Percentiles rank a stretch among this genome's conserved stretches.
Evolutionary conservation across 1,140 invertebrate species (phyloP).

Genomic region (Uloborus diversus): DNA sequence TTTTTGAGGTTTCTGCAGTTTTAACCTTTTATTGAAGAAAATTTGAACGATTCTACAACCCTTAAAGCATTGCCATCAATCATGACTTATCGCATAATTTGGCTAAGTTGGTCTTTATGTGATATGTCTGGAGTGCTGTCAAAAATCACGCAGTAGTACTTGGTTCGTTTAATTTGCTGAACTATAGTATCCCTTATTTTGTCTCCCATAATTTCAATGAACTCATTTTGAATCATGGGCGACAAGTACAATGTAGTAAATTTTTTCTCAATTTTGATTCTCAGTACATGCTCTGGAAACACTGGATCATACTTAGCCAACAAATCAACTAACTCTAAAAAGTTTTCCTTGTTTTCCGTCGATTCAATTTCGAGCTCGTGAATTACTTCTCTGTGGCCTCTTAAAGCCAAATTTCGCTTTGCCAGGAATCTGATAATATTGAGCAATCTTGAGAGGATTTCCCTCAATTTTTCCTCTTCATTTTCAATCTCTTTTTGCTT

Average conservation of each 20-base stretch:
- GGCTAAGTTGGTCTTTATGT: conserved; percentile 53
- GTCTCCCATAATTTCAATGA: conserved; percentile 34
- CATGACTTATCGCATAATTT: conserved; percentile 52
- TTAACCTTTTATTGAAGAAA: conserved; percentile 34
- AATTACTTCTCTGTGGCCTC: conserved; percentile 9
- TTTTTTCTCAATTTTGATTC: not conserved
- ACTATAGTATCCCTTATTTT: conserved; percentile 38
- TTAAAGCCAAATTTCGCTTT: conserved; percentile 27
- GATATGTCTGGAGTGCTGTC: conserved; percentile 52
- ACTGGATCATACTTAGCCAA: conserved; percentile 51
- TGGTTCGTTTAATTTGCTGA: conserved; percentile 5
- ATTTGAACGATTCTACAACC: conserved; percentile 24
- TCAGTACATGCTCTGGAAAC: conserved; percentile 42
- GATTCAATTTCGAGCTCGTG: not conserved
- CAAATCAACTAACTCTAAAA: conserved; percentile 43
- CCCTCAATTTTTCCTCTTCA: conserved; percentile 10
- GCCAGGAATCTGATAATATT: conserved; percentile 21
- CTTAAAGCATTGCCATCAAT: conserved; percentile 18
- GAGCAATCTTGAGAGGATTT: conserved; percentile 12
- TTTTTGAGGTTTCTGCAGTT: conserved; percentile 23
- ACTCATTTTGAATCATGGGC: conserved; percentile 53
- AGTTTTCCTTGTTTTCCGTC: conserved; percentile 32
- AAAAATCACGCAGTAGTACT: conserved; percentile 51
- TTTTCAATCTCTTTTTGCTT: not conserved
- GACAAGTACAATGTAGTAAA: conserved; percentile 10